A percentile compares a stretch with the other conserved stretches of the same genome.
Conservation (phyloP, 1,140 invertebrate species). For the Drosophila quadrilineata region DNA sequence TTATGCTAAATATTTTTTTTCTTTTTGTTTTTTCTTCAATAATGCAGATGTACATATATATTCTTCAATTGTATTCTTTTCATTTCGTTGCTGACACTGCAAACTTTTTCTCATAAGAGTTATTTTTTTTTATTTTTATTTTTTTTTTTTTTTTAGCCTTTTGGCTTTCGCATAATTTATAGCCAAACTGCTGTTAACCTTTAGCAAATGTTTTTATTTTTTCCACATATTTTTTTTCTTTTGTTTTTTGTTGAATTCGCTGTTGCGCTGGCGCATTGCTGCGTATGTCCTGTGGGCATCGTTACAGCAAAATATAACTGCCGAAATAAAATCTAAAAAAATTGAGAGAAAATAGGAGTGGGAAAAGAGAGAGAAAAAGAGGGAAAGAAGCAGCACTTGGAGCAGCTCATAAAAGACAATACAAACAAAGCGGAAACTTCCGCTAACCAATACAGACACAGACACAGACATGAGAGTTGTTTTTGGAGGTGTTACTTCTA, state of each 20-base stretch:
- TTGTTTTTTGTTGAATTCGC: conserved; percentile 24
- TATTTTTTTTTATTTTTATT: too few species aligned
- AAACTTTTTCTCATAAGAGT: too few species aligned
- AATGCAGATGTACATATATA: too few species aligned
- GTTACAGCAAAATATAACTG: conserved; percentile 37
- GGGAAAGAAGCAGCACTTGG: conserved; percentile 1
- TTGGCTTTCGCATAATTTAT: neutral
- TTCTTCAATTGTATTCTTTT: too few species aligned
- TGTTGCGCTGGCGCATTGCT: conserved; percentile 67
- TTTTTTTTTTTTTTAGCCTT: too few species aligned
- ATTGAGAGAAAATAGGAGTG: neutral
- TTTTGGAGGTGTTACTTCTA: too few species aligned
- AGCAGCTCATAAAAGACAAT: conserved; percentile 40
- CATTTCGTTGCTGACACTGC: too few species aligned
- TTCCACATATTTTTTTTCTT: conserved; percentile 31
- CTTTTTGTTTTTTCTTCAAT: too few species aligned
- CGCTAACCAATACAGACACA: neutral
- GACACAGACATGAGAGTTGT: neutral
- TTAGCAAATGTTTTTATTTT: conserved; percentile 50
- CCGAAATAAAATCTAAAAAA: conserved; percentile 38
- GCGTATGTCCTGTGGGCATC: conserved; percentile 57
- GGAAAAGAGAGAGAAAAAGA: neutral
- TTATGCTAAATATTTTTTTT: too few species aligned
- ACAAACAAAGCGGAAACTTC: neutral
- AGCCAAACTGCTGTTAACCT: too few species aligned